Conservation (phyloP, 2,113 vertebrate genomes). For the Nymphicus hollandicus region DNA sequence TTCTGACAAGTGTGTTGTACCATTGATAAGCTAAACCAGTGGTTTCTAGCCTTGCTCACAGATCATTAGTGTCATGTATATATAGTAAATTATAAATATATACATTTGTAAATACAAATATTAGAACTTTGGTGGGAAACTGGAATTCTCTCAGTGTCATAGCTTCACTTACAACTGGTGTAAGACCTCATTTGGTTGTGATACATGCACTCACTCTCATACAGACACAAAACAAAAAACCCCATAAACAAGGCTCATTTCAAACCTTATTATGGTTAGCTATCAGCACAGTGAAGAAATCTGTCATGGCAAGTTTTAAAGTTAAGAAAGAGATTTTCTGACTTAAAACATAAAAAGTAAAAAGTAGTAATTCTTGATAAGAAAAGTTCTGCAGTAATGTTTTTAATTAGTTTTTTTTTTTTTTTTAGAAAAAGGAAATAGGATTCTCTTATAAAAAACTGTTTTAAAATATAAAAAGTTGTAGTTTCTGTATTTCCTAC, state of each 20-base stretch:
- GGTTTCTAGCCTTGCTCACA: not conserved
- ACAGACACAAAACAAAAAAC: not conserved
- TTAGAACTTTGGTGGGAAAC: not conserved
- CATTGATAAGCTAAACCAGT: not conserved
- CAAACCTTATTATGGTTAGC: not conserved
- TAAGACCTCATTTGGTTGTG: not conserved
- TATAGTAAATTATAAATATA: not conserved
- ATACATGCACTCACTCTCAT: not conserved
- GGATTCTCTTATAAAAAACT: not conserved
- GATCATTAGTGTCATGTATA: not conserved
- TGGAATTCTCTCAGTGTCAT: not conserved
- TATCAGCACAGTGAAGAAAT: not conserved
- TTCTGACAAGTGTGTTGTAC: not conserved
- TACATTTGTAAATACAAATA: not conserved
- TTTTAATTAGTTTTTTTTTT: not conserved
- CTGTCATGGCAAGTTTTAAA: not conserved
- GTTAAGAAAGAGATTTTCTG: not conserved
- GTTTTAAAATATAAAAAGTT: not conserved
- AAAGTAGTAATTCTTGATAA: not conserved
- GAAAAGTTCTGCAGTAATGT: not conserved
- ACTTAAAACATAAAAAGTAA: not conserved
- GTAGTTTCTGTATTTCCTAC: not conserved
- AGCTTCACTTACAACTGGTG: not conserved
- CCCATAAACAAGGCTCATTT: not conserved
- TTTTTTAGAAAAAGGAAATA: not conserved